Evolutionary conservation across 2,888 invertebrate species (phyloP), one percentile per base, ranked within the genome.

Genomic region (Myopa tessellatipennis): DNA sequence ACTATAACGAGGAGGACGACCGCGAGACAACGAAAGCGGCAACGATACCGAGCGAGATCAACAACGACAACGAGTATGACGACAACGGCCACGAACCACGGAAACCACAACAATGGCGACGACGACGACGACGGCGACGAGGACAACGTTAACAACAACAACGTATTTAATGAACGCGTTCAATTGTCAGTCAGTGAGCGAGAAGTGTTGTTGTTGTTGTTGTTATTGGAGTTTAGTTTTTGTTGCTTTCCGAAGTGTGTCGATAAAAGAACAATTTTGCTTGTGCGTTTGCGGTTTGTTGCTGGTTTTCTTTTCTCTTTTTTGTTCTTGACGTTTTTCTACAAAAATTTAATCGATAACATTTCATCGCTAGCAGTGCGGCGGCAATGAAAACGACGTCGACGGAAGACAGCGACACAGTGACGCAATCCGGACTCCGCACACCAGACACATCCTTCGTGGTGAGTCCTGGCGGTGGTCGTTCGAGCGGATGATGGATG

Each of bases 361-460:
- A 82, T 81, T 80, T 79, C 82, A 82, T 82, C 79, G 82, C 80
- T 81, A 78, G 77, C 67, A n/a, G 36, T 45, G 50, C 63, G 73
- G 18, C 26, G 50, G 50, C 72, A 18, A 14, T 60, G 16, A 38
- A 38, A 26, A 34, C 61, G 65, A 65, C 65, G 65, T 34, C 65
- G 65, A 65, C 65, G 65, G 3, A 34, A 34, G 26, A 65, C 65
- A 26, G 5, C n/a, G 61, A 61, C 26, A 61, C 18, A 26, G 61
- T 10, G n/a, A 34, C 38, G 36, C 65, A 65, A 38, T 36, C 12
- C 65, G 36, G 34, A 6, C 38, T 14, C 6, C 65, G 26, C 18
- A 61, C 18, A 61, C 6, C 26, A 10, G 10, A 61, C 65, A 38
- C 65, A 65, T 65, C 65, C 38, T 65, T 38, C 0, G 36, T 38